Conservation (phyloP, 92 coral and sea anemone genomes). For the Phenganax subtilis region DNA sequence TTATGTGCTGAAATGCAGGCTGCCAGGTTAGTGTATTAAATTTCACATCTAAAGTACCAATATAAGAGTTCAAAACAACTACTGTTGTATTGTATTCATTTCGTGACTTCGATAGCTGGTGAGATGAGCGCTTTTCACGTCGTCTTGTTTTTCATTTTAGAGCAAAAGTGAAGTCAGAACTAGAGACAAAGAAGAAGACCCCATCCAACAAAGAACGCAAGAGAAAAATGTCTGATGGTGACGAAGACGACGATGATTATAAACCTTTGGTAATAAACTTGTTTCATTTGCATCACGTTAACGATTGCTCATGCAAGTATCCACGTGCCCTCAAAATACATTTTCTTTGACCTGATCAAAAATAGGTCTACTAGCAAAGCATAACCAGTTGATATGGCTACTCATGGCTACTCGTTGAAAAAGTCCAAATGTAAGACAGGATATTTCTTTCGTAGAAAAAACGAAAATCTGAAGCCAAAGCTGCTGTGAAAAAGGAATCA, state of each 20-base stretch:
- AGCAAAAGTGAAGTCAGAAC: constrained; percentile 56
- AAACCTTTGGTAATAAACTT: constrained; percentile 52
- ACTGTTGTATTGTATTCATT: neutral
- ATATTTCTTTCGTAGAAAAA: neutral
- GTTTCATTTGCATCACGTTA: neutral
- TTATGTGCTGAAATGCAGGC: neutral
- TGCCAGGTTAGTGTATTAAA: constrained; percentile 11
- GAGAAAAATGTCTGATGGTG: constrained; percentile 28
- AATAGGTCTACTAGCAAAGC: too few species aligned
- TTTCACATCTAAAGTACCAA: neutral
- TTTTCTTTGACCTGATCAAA: too few species aligned
- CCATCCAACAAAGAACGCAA: constrained; percentile 11
- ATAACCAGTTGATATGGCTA: too few species aligned
- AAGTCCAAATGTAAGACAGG: neutral
- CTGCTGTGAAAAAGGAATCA: neutral
- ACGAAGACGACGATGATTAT: constrained; percentile 54
- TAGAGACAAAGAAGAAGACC: constrained; percentile 44
- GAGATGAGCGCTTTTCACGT: neutral
- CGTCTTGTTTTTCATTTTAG: neutral
- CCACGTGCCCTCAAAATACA: too few species aligned
- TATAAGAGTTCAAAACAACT: neutral
- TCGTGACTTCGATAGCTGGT: neutral
- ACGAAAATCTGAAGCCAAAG: constrained; percentile 11
- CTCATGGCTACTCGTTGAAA: neutral
- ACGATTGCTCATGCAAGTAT: too few species aligned